A percentile compares a stretch with the other conserved stretches of the same genome.
These are phyloP conservation scores for Cheilosia grossa DNA, from an alignment of 2,888 invertebrate genomes.

Conservation along the genomic window DNA sequence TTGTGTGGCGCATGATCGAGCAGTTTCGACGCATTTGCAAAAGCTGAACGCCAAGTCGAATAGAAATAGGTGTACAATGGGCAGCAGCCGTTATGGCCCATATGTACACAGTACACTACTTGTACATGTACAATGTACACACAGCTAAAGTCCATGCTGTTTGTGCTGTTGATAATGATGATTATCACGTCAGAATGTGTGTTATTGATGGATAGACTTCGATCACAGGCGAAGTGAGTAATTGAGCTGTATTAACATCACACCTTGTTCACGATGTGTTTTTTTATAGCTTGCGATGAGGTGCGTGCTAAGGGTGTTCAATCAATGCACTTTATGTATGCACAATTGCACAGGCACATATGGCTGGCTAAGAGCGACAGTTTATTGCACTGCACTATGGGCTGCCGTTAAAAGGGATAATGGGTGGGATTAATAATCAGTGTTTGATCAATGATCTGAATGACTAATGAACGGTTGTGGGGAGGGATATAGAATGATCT, in stretches of 20 bases:
- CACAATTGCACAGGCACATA: background rate
- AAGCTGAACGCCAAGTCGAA: constrained; percentile 61
- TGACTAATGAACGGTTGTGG: constrained; percentile 32
- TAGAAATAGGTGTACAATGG: constrained; percentile 57
- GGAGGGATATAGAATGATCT: constrained; percentile 26
- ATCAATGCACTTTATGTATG: constrained; percentile 10
- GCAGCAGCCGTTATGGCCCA: background rate
- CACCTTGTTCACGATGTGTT: constrained; percentile 68
- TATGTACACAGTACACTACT: no score
- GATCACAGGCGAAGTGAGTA: constrained; percentile 64
- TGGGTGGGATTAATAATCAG: constrained; percentile 49
- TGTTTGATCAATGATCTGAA: constrained; percentile 14
- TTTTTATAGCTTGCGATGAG: constrained; percentile 42
- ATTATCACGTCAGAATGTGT: constrained; percentile 70
- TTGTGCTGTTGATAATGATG: constrained; percentile 55
- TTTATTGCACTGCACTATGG: constrained; percentile 35
- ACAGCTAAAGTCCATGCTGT: constrained; percentile 31
- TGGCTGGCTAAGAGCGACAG: background rate
- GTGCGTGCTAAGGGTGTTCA: constrained; percentile 61
- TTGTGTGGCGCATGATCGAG: constrained; percentile 68
- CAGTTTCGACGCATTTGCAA: constrained; percentile 63
- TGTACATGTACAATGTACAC: constrained; percentile 7
- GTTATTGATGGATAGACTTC: constrained; percentile 69
- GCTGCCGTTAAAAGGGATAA: constrained; percentile 22
- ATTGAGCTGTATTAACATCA: constrained; percentile 64